phyloP scores from a whole-genome alignment of 2,888 invertebrate species.

The Drosophila nr. perissopoda region DNA sequence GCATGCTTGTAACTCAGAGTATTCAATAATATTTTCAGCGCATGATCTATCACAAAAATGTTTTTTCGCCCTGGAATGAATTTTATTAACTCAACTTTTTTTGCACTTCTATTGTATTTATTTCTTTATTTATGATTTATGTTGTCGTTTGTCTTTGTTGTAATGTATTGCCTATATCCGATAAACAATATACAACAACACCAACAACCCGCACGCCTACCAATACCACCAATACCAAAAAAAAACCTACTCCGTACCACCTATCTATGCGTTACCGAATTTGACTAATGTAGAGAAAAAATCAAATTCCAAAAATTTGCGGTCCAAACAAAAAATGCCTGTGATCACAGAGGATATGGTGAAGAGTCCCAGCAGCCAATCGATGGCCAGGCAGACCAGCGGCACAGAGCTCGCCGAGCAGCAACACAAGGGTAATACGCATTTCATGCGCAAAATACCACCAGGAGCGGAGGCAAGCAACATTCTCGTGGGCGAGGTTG shows the following conservation, averaged over 20 bases:
- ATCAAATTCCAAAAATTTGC: constrained; percentile 78
- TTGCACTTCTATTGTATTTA: constrained; percentile 55
- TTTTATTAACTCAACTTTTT: constrained; percentile 36
- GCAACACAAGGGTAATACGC: constrained; percentile 92
- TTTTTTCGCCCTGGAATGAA: constrained; percentile 29
- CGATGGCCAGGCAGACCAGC: constrained; percentile 92
- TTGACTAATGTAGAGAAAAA: constrained; percentile 78
- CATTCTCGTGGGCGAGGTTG: constrained; percentile 98
- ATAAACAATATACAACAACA: constrained; percentile 35
- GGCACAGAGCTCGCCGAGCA: constrained; percentile 86
- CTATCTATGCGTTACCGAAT: constrained; percentile 32
- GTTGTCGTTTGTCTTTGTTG: constrained; percentile 62
- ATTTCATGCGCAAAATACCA: constrained; percentile 98
- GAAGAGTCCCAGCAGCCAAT: constrained; percentile 92
- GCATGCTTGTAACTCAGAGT: constrained; percentile 43
- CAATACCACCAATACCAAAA: constrained; percentile 26
- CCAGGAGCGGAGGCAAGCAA: constrained; percentile 98
- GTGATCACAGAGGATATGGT: constrained; percentile 88
- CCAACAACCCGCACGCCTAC: constrained; percentile 53
- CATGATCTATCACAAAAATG: constrained; percentile 34
- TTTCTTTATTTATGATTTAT: constrained; percentile 43
- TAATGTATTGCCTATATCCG: constrained; percentile 57
- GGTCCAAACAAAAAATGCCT: constrained; percentile 68
- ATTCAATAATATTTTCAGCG: constrained; percentile 4
- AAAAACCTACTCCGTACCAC: constrained; percentile 18